Base-by-base conservation (phyloP, 1,140 invertebrate genomes). In the Bilobella aurantiaca region DNA sequence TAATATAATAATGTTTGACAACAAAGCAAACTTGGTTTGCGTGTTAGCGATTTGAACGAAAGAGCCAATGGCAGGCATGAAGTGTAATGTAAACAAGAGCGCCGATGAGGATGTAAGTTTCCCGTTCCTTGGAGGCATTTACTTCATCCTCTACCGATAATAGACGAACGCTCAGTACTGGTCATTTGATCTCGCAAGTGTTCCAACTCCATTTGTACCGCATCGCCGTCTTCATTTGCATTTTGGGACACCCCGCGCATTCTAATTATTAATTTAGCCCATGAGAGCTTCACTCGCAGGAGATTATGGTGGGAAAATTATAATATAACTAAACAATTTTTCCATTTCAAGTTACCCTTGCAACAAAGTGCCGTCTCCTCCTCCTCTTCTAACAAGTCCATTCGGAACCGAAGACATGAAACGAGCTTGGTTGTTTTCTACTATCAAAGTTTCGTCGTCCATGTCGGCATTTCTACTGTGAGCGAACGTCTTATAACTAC, bases 31-130 rank as follows among this genome's bases (percentile, higher is more conserved):
- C n/a, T n/a, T n/a, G n/a, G n/a, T n/a, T n/a, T n/a, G n/a, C n/a
- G n/a, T n/a, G n/a, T n/a, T n/a, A n/a, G n/a, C n/a, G n/a, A n/a
- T 63, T 47, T 14, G 61, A 66, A 2, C 86, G 82, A 77, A 87
- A 89, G 65, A 92, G 78, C 90, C 90, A 93, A 67, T 88, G 81
- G 66, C 93, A 84, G 64, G 89, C 84, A 82, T 92, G 93, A 63
- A 91, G 80, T 71, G 91, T 78, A 74, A 93, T 84, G 76, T 93
- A 94, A 14, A 88, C 84, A 73, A 92, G 79, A 21, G 89, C 88
- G 69, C 58, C 66, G 23, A 68, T 90, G 77, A 64, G 86, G 85
- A 76, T 88, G 90, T 69, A 91, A 78, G 73, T 91, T 82, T 75
- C 91, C 88, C 74, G 92, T 89, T 71, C 87, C 83, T 76, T 92